These are phyloP conservation scores for Pimephales promelas DNA, from an alignment of 2,113 vertebrate species.

Conservation along the genomic window DNA sequence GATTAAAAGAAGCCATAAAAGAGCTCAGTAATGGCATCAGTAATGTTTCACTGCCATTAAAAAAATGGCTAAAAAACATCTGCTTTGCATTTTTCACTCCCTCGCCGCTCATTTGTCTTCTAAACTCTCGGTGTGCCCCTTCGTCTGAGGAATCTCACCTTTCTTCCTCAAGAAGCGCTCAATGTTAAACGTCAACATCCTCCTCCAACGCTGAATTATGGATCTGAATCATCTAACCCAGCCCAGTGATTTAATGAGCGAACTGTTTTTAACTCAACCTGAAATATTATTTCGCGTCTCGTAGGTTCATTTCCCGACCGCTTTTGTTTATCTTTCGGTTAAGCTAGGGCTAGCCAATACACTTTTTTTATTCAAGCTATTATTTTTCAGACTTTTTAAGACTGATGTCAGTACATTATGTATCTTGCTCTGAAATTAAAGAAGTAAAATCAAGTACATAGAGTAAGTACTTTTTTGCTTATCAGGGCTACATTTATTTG, in stretches of 20 bases:
- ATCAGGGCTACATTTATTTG: not conserved
- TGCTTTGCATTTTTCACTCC: slow-evolving; percentile 80
- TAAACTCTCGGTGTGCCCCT: slow-evolving; percentile 66
- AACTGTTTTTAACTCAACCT: slow-evolving; percentile 46
- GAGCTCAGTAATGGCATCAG: slow-evolving; percentile 94
- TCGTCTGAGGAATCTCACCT: slow-evolving; percentile 64
- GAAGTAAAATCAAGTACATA: not conserved
- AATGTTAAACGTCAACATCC: slow-evolving; percentile 59
- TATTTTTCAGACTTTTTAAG: not conserved
- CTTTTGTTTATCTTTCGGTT: slow-evolving; percentile 36
- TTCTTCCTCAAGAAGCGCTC: slow-evolving; percentile 55
- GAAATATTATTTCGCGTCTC: slow-evolving; percentile 38
- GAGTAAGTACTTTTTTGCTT: not conserved
- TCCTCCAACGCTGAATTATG: slow-evolving; percentile 54
- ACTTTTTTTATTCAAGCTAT: not conserved
- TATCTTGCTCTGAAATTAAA: not conserved
- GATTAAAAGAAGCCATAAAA: slow-evolving; percentile 94
- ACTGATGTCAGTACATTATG: not conserved
- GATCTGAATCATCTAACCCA: slow-evolving; percentile 47
- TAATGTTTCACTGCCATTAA: slow-evolving; percentile 84
- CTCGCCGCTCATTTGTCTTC: slow-evolving; percentile 74
- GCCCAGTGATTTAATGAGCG: slow-evolving; percentile 50
- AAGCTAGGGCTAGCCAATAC: not conserved
- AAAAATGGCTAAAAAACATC: slow-evolving; percentile 78
- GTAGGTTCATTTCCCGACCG: slow-evolving; percentile 37